Percentiles rank a stretch among this genome's conserved stretches.
These are phyloP conservation scores for Omphaloscelis lunosa DNA, from an alignment of 2,888 invertebrate genomes.

Conservation along the genomic window DNA sequence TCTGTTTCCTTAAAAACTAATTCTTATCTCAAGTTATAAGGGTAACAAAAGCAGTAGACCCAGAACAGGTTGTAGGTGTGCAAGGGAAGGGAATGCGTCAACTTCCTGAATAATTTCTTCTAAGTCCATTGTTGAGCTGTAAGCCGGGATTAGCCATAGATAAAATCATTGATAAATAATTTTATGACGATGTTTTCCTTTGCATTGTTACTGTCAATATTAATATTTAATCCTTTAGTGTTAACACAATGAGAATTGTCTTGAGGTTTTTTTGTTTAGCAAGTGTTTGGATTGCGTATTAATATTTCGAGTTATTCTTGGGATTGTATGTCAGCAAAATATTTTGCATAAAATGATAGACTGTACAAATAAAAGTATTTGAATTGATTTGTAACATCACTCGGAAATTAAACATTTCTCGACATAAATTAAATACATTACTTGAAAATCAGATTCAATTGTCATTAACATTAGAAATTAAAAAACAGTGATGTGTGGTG, in stretches of 20 bases:
- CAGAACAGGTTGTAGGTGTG: slow-evolving; percentile 75
- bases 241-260: slow-evolving; percentile 39
- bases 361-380: no score
- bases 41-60: slow-evolving; percentile 75
- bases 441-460: background rate
- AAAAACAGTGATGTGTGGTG: no score
- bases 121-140: slow-evolving; percentile 71
- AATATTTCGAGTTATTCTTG: background rate
- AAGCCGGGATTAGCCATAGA: slow-evolving; percentile 78
- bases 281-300: slow-evolving; percentile 49
- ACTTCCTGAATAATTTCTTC: slow-evolving; percentile 81
- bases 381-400: background rate
- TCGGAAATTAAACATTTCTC: background rate
- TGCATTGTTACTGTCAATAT: slow-evolving; percentile 57
- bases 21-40: slow-evolving; percentile 77
- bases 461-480: background rate
- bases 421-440: no score
- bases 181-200: slow-evolving; percentile 66
- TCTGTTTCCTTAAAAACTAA: slow-evolving; percentile 52
- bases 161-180: slow-evolving; percentile 74
- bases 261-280: slow-evolving; percentile 7
- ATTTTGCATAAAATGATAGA: background rate
- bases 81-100: slow-evolving; percentile 81
- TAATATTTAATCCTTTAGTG: slow-evolving; percentile 59
- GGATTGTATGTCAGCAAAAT: background rate